A percentile compares a stretch with the other conserved stretches of the same genome.
phyloP scores from a whole-genome alignment of 2,797 vertebrate genomes.

The Protosalanx chinensis region DNA sequence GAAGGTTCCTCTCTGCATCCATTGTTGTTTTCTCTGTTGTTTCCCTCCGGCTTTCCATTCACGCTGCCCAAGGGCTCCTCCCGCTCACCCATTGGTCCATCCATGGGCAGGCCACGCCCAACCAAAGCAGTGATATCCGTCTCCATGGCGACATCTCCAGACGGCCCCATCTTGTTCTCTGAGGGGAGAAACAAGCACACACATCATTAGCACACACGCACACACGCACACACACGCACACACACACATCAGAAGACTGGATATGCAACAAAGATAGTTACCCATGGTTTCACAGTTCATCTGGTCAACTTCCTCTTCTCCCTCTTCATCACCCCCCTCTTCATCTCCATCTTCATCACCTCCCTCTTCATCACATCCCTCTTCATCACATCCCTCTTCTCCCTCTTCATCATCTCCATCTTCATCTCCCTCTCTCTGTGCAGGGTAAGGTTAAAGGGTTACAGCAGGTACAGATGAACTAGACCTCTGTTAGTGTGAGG shows the following conservation, averaged over 20 bases:
- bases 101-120: conserved; percentile 35
- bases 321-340: conserved; percentile 44
- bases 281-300: conserved; percentile 59
- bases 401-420: conserved; percentile 63
- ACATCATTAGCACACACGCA: conserved; percentile 17
- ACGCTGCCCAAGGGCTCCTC: conserved; percentile 54
- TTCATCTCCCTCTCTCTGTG: too few species aligned
- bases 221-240: conserved; percentile 23
- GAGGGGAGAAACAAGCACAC: conserved; percentile 2
- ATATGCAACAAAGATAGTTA: conserved; percentile 37
- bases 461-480: too few species aligned
- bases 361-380: conserved; percentile 5
- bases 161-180: conserved; percentile 16
- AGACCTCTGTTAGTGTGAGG: too few species aligned
- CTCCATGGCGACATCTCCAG: conserved; percentile 37
- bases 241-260: neutral
- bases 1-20: conserved; percentile 60
- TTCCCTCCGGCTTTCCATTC: conserved; percentile 66
- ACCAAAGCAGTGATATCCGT: conserved; percentile 28
- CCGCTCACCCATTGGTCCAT: conserved; percentile 33
- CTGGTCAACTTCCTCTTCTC: conserved; percentile 59
- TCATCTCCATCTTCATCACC: conserved; percentile 47
- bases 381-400: conserved; percentile 55
- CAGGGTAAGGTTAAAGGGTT: too few species aligned
- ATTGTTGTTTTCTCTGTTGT: conserved; percentile 70